Conservation (phyloP, 2,888 invertebrate genomes). For the Cephus rjabovi region DNA sequence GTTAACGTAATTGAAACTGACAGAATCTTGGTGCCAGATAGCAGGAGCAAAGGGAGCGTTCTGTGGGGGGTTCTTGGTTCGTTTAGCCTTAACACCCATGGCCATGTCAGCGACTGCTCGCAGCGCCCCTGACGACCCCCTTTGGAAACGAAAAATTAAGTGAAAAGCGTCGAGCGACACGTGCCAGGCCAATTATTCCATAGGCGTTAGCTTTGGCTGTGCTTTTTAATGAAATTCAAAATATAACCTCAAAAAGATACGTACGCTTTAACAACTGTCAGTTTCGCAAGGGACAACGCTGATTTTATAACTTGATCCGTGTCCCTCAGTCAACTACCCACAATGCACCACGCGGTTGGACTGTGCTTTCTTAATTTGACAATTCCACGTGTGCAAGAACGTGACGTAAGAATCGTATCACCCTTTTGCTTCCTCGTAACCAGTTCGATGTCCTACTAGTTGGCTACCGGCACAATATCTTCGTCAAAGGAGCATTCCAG, state of each 20-base stretch:
- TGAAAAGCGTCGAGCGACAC: neutral
- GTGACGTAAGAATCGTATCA: neutral
- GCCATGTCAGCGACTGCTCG: neutral
- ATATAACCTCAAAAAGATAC: no score
- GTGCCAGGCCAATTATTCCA: neutral
- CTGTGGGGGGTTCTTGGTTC: slow-evolving; percentile 31
- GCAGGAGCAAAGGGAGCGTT: slow-evolving; percentile 14
- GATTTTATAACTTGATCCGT: no score
- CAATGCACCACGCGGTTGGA: neutral
- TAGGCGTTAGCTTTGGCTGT: neutral
- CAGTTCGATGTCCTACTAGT: neutral
- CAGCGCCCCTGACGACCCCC: neutral
- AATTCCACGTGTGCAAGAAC: neutral
- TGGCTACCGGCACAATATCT: neutral
- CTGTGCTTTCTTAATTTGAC: neutral
- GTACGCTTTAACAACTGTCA: no score
- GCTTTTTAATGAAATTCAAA: no score
- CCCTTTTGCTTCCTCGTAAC: neutral
- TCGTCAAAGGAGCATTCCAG: neutral
- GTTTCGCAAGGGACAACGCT: neutral
- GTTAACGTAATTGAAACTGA: slow-evolving; percentile 39
- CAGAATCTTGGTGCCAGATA: slow-evolving; percentile 22
- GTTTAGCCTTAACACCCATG: slow-evolving; percentile 28
- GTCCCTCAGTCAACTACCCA: neutral
- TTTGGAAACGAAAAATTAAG: neutral